phyloP scores from a whole-genome alignment of 2,797 vertebrate genomes.

The Centropyge bicolor region DNA sequence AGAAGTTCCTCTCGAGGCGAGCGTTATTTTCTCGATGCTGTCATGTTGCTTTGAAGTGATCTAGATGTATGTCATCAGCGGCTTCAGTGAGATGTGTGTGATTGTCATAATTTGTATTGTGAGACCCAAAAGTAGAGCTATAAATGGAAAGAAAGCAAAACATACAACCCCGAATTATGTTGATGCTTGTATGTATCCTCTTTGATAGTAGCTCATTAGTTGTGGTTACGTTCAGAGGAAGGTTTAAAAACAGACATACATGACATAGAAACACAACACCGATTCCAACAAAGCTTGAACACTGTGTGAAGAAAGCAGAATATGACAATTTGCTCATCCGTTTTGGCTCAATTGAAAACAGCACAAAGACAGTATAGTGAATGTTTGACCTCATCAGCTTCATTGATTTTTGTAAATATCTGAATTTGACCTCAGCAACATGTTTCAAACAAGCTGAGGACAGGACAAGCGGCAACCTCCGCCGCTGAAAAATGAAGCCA shows the following conservation, averaged over 20 bases:
- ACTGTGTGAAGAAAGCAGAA: too few species aligned
- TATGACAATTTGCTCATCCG: too few species aligned
- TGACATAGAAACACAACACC: neutral
- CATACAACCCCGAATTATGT: slow-evolving; percentile 9
- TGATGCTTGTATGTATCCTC: neutral
- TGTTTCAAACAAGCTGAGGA: too few species aligned
- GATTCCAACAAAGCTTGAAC: too few species aligned
- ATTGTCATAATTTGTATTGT: slow-evolving; percentile 49
- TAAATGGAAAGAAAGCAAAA: slow-evolving; percentile 23
- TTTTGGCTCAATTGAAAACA: too few species aligned
- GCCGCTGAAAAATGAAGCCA: too few species aligned
- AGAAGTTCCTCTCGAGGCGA: slow-evolving; percentile 23
- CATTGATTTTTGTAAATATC: too few species aligned
- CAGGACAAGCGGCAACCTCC: too few species aligned
- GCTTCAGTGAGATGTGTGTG: slow-evolving; percentile 14
- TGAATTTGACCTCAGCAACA: too few species aligned
- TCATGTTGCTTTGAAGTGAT: slow-evolving; percentile 38
- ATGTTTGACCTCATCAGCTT: too few species aligned
- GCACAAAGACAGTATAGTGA: too few species aligned
- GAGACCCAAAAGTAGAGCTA: slow-evolving; percentile 37
- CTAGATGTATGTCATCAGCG: slow-evolving; percentile 21
- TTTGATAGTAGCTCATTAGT: slow-evolving; percentile 47
- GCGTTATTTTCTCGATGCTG: slow-evolving; percentile 1
- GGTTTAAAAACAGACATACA: slow-evolving; percentile 16
- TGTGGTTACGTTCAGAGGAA: neutral